A percentile compares a stretch with the other conserved stretches of the same genome.
These are phyloP conservation scores for Parotocinclus haroldoi DNA, from an alignment of 2,797 vertebrate species.

Conservation along the genomic window DNA sequence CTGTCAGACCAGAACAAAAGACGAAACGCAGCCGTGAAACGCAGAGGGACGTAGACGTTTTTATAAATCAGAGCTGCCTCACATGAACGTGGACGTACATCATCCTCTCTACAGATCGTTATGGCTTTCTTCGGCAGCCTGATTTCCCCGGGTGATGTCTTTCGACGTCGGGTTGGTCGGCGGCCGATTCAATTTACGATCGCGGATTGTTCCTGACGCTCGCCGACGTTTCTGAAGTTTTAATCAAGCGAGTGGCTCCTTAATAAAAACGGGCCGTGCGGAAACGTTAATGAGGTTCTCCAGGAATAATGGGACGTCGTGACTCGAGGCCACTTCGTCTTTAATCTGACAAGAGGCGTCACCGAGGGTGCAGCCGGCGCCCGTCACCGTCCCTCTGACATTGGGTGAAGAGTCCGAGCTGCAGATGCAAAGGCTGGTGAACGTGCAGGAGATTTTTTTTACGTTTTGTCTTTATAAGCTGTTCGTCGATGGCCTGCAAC, in stretches of 20 bases:
- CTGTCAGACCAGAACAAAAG: slow-evolving; percentile 19
- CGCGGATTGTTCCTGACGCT: slow-evolving; percentile 26
- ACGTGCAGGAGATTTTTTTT: no score
- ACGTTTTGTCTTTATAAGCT: no score
- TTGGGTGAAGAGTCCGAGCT: no score
- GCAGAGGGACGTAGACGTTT: neutral
- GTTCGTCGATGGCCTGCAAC: no score
- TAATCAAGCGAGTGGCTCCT: slow-evolving; percentile 36
- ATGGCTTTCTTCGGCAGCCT: slow-evolving; percentile 36
- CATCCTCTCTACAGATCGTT: neutral
- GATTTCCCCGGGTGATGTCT: slow-evolving; percentile 47
- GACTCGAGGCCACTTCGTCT: neutral
- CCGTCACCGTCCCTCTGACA: no score
- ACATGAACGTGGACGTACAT: neutral
- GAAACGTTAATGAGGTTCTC: slow-evolving; percentile 38
- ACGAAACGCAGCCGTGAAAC: neutral
- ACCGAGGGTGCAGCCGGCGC: no score
- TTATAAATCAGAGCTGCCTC: slow-evolving; percentile 4
- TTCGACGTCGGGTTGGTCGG: no score
- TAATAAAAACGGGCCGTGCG: slow-evolving; percentile 30
- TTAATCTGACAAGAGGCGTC: no score
- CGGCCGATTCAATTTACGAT: slow-evolving; percentile 51
- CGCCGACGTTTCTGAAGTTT: slow-evolving; percentile 30
- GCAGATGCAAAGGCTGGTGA: no score
- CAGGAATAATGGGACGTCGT: slow-evolving; percentile 35